Conservation (phyloP, 2,888 invertebrate genomes). For the Cistogaster globosa region DNA sequence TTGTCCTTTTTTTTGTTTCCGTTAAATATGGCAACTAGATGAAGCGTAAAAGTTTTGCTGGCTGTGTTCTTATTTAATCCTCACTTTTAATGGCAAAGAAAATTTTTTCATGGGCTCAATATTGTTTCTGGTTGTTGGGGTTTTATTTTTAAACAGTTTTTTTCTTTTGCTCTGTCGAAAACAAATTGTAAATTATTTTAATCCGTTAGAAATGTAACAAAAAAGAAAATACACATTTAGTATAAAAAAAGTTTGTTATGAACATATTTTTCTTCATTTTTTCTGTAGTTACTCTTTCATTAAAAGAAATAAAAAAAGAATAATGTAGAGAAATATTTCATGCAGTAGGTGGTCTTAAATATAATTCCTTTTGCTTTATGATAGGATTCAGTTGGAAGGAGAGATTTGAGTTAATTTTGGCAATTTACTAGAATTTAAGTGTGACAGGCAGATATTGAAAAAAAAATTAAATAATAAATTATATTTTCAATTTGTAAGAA, state of each 20-base stretch:
- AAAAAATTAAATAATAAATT: no score
- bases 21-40: conserved; percentile 61
- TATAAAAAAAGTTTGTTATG: conserved; percentile 40
- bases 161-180: conserved; percentile 21
- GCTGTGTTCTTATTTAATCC: neutral
- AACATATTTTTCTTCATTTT: conserved; percentile 30
- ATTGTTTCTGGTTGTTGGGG: neutral
- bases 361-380: neutral
- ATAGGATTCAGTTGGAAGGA: no score
- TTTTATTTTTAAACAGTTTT: conserved; percentile 10
- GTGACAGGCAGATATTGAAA: no score
- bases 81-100: conserved; percentile 15
- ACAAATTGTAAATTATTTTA: conserved; percentile 68
- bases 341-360: neutral
- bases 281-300: neutral
- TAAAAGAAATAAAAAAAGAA: neutral
- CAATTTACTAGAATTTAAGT: no score
- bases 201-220: conserved; percentile 33
- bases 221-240: neutral
- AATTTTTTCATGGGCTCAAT: conserved; percentile 52
- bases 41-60: conserved; percentile 61
- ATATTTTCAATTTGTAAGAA: no score
- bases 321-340: conserved; percentile 7
- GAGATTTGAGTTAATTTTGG: no score
- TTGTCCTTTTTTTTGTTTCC: neutral